Evolutionary conservation across 2,113 vertebrate species (phyloP), one percentile per base, ranked within the genome.

Genomic region (Takifugu bimaculatus): DNA sequence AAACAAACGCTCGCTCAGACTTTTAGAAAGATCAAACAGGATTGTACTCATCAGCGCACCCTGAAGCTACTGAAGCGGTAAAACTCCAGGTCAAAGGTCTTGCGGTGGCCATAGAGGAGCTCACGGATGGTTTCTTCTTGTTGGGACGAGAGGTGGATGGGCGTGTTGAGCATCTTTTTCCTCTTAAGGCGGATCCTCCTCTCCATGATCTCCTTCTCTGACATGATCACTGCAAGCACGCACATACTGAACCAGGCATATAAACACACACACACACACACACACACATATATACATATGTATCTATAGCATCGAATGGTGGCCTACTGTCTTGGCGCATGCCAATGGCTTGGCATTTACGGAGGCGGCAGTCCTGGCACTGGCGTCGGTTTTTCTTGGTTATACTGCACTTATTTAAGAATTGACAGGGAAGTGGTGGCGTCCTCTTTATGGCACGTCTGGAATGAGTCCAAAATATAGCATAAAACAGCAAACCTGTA

Each of bases 341-440:
- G 28, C 76, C 78, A 11, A 79, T 73, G 39, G 63, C 71, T 52
- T 73, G 67, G 54, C 79, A 84, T 65, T 84, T 84, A 25, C 4
- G 65, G 48, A 84, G 68, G 54, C 79, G 79, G 51, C 82, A 84
- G 32, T 79, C 79, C 58, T 79, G 79, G 68, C 82, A 84, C 0
- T 63, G 72, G 1, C 71, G 65, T 20, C 79, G 68, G 60, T 57
- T 84, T 68, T 73, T 75, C 62, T 77, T 84, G 11, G 71, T 81
- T 52, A 84, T 77, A 4, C 12, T 54, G 64, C 79, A 84, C n/a
- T 77, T 72, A 29, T 68, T 70, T 54, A 60, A 59, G 54, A 77
- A 70, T 1, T 32, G 54, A 63, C 82, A 84, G 20, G 1, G 39
- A 54, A 62, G 65, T 54, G 42, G 60, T 3, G 27, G 26, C 12